Evolutionary conservation across 2,797 vertebrate species (phyloP).

Genomic region (Nannoperca australis): DNA sequence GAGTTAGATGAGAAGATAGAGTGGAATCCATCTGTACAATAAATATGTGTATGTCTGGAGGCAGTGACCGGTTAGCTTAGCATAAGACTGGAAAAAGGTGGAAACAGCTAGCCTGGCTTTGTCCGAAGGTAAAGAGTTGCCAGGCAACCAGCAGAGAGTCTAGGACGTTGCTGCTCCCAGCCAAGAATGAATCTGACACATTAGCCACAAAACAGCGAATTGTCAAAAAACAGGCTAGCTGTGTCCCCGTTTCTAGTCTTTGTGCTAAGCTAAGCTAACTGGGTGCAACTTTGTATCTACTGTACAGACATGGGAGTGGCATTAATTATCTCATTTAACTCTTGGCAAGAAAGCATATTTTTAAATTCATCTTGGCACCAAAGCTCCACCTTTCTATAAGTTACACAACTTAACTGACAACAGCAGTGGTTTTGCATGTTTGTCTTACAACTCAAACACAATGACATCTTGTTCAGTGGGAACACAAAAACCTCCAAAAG

Average conservation of each 20-base stretch:
- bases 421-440: background rate
- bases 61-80: background rate
- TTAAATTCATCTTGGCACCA: background rate
- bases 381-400: background rate
- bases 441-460: background rate
- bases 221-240: background rate
- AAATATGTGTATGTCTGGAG: background rate
- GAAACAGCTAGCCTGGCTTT: background rate
- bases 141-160: background rate
- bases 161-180: background rate
- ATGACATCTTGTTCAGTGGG: background rate
- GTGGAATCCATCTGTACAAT: background rate
- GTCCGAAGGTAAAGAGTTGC: background rate
- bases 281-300: background rate
- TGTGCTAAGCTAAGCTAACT: background rate
- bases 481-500: background rate
- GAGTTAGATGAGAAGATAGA: background rate
- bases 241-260: background rate
- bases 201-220: background rate
- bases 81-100: background rate
- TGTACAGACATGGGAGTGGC: background rate
- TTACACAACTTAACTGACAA: background rate
- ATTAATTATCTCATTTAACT: background rate
- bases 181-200: background rate
- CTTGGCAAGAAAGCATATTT: background rate